Conservation (phyloP, 2,888 invertebrate genomes). For the Laothoe populi region DNA sequence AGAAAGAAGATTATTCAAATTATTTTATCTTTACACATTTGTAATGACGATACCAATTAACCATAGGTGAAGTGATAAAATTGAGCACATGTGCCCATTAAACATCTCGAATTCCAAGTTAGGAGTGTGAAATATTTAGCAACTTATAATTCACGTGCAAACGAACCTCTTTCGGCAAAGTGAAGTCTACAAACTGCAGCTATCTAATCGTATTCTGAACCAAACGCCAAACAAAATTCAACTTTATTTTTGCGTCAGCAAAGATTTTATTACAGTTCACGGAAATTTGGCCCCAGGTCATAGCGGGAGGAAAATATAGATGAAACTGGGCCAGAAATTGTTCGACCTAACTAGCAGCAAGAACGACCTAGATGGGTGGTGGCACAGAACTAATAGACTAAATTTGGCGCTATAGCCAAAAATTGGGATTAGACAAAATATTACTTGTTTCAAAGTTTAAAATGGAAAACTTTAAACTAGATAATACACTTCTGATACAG, state of each 20-base stretch:
- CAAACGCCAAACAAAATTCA: slow-evolving; percentile 26
- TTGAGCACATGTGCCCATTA: too few relatives aligned
- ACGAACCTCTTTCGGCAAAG: slow-evolving; percentile 29
- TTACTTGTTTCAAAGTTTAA: not conserved
- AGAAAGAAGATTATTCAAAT: too few relatives aligned
- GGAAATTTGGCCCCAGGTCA: slow-evolving; percentile 31
- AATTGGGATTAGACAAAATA: slow-evolving; percentile 24
- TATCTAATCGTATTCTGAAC: slow-evolving; percentile 35
- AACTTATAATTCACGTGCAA: slow-evolving; percentile 27
- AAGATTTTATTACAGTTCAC: slow-evolving; percentile 26
- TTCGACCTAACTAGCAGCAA: slow-evolving; percentile 53
- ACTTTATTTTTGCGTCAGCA: slow-evolving; percentile 32
- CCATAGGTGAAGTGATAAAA: too few relatives aligned
- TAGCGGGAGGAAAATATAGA: slow-evolving; percentile 44
- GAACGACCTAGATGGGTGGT: slow-evolving; percentile 55
- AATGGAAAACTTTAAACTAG: not conserved
- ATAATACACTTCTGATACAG: not conserved
- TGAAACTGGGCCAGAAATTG: slow-evolving; percentile 52
- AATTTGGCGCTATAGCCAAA: slow-evolving; percentile 43
- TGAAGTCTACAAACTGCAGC: slow-evolving; percentile 37
- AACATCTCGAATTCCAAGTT: not conserved
- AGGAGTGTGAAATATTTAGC: not conserved
- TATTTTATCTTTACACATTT: too few relatives aligned
- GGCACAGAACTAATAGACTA: slow-evolving; percentile 43
- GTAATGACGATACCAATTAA: too few relatives aligned